phyloP scores from a whole-genome alignment of 2,888 invertebrate genomes.

The Phanerotoma sp. region DNA sequence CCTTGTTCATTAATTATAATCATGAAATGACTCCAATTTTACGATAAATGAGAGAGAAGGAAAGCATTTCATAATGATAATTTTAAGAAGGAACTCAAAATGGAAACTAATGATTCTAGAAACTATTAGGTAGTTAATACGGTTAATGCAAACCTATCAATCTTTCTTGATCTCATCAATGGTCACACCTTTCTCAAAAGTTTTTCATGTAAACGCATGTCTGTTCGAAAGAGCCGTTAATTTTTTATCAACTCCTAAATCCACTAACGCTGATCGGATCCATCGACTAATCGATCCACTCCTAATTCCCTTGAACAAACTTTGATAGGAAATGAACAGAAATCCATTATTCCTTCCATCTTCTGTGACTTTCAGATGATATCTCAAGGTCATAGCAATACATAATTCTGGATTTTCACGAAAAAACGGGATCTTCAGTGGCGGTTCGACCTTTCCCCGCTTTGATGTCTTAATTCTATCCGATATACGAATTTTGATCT shows the following conservation, averaged over 20 bases:
- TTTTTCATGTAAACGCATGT: constrained; percentile 25
- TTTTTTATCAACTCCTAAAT: constrained; percentile 11
- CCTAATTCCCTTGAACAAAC: constrained; percentile 11
- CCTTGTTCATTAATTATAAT: too few relatives aligned
- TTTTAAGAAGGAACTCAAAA: too few relatives aligned
- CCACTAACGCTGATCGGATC: constrained; percentile 16
- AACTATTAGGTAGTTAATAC: too few relatives aligned
- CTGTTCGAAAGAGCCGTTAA: constrained; percentile 27
- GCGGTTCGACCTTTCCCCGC: constrained; percentile 10
- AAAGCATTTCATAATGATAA: too few relatives aligned
- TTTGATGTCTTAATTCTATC: constrained; percentile 27
- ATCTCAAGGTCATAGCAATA: constrained; percentile 9
- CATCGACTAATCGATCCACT: constrained; percentile 22
- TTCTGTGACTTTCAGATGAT: constrained; percentile 15
- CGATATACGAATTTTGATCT: constrained; percentile 24
- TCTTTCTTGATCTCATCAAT: constrained; percentile 15
- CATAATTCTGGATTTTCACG: constrained; percentile 10
- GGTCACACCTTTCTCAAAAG: constrained; percentile 12
- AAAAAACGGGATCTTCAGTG: constrained; percentile 18
- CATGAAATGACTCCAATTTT: too few relatives aligned
- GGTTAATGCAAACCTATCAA: too few relatives aligned
- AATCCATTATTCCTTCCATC: constrained; percentile 5
- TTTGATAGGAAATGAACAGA: constrained; percentile 22
- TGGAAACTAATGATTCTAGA: too few relatives aligned
- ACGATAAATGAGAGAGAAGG: too few relatives aligned